Conservation (phyloP, 1,140 invertebrate species). For the Trachelipus rathkii region DNA sequence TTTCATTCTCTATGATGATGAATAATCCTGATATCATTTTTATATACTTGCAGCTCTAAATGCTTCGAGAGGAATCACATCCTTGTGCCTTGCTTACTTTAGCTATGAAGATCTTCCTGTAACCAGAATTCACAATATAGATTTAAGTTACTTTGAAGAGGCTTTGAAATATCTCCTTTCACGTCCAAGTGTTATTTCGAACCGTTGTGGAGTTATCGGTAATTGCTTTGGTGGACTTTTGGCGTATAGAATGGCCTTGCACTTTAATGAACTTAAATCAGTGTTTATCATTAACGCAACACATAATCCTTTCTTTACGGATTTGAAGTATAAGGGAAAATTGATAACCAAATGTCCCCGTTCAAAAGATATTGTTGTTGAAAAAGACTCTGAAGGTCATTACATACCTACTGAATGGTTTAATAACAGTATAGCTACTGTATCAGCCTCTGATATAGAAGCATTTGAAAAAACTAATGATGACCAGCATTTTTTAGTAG, state of each 20-base stretch:
- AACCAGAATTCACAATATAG: not conserved
- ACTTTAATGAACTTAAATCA: conserved; percentile 19
- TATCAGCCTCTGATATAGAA: not conserved
- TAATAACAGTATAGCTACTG: not conserved
- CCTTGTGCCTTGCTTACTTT: conserved; percentile 19
- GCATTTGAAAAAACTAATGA: conserved; percentile 16
- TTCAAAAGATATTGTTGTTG: not conserved
- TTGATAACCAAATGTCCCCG: not conserved
- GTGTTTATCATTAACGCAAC: conserved; percentile 13
- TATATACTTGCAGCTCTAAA: conserved; percentile 24
- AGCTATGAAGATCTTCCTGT: not conserved
- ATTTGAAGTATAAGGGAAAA: conserved; percentile 6
- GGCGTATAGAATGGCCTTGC: conserved; percentile 7
- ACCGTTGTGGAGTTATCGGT: conserved; percentile 26
- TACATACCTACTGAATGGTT: not conserved
- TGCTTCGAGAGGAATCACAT: conserved; percentile 29
- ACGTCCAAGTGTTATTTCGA: conserved; percentile 21
- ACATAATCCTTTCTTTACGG: not conserved
- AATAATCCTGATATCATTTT: no score
- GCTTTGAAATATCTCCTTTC: conserved; percentile 22
- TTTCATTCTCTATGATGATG: no score
- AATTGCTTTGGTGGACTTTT: conserved; percentile 19
- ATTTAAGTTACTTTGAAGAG: conserved; percentile 30
- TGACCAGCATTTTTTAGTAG: conserved; percentile 20
- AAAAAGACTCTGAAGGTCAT: not conserved